phyloP scores from a whole-genome alignment of 2,797 vertebrate species.

The Crenichthys baileyi region DNA sequence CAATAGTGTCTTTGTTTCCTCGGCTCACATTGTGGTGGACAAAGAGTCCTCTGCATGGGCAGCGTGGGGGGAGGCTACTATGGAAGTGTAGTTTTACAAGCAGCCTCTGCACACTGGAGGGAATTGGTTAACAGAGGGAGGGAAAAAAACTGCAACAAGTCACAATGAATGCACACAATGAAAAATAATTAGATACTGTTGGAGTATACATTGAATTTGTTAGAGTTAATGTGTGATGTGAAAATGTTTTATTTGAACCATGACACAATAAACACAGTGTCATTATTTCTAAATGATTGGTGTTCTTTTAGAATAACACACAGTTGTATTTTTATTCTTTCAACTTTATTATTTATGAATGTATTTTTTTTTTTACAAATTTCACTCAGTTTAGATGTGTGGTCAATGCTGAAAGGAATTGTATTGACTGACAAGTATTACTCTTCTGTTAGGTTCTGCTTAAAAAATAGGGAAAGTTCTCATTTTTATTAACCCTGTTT shows the following conservation, averaged over 20 bases:
- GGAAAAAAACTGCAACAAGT: neutral
- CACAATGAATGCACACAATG: slow-evolving; percentile 7
- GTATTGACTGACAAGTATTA: neutral
- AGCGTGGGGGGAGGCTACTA: slow-evolving; percentile 54
- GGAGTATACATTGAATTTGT: neutral
- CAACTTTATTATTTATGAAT: neutral
- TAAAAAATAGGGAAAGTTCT: neutral
- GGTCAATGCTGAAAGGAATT: slow-evolving; percentile 4
- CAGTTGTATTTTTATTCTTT: neutral
- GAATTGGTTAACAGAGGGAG: slow-evolving; percentile 13
- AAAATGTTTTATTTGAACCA: neutral
- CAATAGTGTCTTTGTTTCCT: slow-evolving; percentile 75
- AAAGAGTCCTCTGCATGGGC: slow-evolving; percentile 61
- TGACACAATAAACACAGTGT: no score
- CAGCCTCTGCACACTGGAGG: slow-evolving; percentile 42
- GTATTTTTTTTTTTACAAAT: slow-evolving; percentile 22
- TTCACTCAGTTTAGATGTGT: slow-evolving; percentile 22
- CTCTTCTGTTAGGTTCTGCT: neutral
- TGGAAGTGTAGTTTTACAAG: slow-evolving; percentile 64
- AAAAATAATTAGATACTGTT: neutral
- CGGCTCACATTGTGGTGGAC: slow-evolving; percentile 68
- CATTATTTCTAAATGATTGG: neutral
- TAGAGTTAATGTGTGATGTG: neutral
- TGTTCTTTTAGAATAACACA: neutral
- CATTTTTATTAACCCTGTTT: neutral